These are phyloP conservation scores for Meriones unguiculatus DNA, from an alignment of 2,113 vertebrate genomes.

Conservation along the genomic window DNA sequence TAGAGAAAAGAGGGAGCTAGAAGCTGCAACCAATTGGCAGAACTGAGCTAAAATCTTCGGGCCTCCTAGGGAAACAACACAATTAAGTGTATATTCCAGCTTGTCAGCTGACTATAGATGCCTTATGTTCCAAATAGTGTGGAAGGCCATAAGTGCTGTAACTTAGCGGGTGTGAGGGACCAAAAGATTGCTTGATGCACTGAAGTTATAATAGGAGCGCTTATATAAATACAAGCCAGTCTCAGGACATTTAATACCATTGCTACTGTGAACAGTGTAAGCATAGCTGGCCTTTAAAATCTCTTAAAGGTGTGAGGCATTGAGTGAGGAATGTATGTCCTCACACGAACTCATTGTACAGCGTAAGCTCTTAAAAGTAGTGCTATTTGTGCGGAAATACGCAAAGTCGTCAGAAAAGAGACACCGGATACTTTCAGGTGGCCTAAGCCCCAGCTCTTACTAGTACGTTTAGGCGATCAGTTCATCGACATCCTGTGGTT, in stretches of 20 bases:
- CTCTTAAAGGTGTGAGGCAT: background rate
- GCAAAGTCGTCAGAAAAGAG: conserved; percentile 33
- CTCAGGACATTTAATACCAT: conserved; percentile 61
- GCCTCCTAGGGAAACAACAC: background rate
- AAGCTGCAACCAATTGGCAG: background rate
- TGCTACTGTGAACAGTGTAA: conserved; percentile 47
- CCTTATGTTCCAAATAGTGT: conserved; percentile 40
- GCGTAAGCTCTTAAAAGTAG: conserved; percentile 53
- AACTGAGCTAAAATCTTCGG: background rate
- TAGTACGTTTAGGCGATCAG: conserved; percentile 22
- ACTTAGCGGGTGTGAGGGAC: background rate
- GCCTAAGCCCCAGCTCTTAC: conserved; percentile 30
- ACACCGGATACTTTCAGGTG: conserved; percentile 73
- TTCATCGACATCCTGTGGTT: conserved; percentile 39
- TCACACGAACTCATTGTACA: conserved; percentile 65
- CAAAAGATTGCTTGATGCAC: conserved; percentile 34
- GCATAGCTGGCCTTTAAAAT: conserved; percentile 55
- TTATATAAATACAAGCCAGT: conserved; percentile 65
- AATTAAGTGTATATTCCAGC: background rate
- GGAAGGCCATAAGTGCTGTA: conserved; percentile 26
- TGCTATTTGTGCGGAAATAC: conserved; percentile 60
- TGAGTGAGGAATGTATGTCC: conserved; percentile 58
- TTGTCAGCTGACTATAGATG: conserved; percentile 44
- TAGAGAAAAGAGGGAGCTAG: background rate
- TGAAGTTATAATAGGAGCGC: conserved; percentile 50